Evolutionary conservation across 2,888 invertebrate species (phyloP), one percentile per base, ranked within the genome.

Genomic region (Pinctada fucata): DNA sequence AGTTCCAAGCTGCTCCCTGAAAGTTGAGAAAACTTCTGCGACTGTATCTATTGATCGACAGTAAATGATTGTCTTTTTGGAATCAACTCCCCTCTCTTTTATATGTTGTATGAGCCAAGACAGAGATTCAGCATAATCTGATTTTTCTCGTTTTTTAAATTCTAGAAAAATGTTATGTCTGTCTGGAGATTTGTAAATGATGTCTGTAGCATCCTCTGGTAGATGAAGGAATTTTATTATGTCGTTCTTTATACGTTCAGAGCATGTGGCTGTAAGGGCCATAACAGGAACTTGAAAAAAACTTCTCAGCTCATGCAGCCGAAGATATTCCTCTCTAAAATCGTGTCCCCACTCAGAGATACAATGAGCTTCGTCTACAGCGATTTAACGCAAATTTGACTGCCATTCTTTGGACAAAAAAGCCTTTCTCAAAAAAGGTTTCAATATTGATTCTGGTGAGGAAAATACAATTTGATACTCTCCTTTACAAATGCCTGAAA

Each of bases 261-360:
- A 81, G 3, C 47, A 72, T 48, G 83, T 83, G 13, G 81, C 81
- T 51, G 80, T 80, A 8, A 82, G 70, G 45, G 81, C 78, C 72
- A 81, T 51, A n/a, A 82, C 66, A 0, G 79, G 82, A 5, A 52
- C 75, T 45, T 73, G 47, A 48, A 79, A 76, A 51, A 81, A 65
- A 63, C 80, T 82, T 48, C 79, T 51, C 6, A 83, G 63, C 16
- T 80, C 73, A 13, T 75, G 58, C 49, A 82, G 48, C 47, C 71
- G 13, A 48, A 63, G 72, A 72, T 79, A 83, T 10, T 83, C 83
- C n/a, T 71, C 68, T 47, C 83, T 50, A 52, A 82, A 83, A 31
- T 81, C 76, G 31, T 79, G 78, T 2, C 82, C 81, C 83, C 83
- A 82, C 72, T 82, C 84, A 8, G 83, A 83, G 8, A 84, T 78